Conservation (phyloP, 2,113 vertebrate genomes). For the Serilophus lunatus region DNA sequence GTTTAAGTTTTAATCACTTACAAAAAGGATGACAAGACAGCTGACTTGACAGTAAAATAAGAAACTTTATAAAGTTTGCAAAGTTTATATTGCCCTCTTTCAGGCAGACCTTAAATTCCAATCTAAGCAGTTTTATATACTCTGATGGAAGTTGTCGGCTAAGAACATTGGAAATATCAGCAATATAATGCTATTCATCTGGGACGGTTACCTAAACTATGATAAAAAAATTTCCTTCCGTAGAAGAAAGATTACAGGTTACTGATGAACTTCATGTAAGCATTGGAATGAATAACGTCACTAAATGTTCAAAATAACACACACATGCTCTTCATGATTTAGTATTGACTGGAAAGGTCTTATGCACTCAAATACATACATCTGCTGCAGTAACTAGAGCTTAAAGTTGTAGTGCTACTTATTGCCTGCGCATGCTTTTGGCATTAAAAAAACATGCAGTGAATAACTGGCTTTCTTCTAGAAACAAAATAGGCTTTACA, state of each 20-base stretch:
- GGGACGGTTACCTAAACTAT: not conserved
- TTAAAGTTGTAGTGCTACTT: not conserved
- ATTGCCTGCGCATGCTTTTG: not conserved
- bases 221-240: not conserved
- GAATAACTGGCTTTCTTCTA: not conserved
- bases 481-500: not conserved
- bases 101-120: not conserved
- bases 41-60: not conserved
- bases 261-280: not conserved
- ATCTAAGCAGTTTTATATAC: not conserved
- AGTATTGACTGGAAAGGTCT: not conserved
- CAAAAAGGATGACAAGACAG: not conserved
- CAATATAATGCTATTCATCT: not conserved
- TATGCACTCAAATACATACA: not conserved
- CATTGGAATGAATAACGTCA: not conserved
- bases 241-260: not conserved
- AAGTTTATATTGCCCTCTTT: not conserved
- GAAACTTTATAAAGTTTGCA: not conserved
- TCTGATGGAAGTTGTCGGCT: not conserved
- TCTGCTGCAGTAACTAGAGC: not conserved
- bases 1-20: not conserved
- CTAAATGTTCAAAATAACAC: not conserved
- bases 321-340: not conserved
- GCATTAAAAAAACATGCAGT: not conserved
- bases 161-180: not conserved